A percentile compares a stretch with the other conserved stretches of the same genome.
These are phyloP conservation scores for Xiphias gladius DNA, from an alignment of 2,113 vertebrate species.

Conservation along the genomic window DNA sequence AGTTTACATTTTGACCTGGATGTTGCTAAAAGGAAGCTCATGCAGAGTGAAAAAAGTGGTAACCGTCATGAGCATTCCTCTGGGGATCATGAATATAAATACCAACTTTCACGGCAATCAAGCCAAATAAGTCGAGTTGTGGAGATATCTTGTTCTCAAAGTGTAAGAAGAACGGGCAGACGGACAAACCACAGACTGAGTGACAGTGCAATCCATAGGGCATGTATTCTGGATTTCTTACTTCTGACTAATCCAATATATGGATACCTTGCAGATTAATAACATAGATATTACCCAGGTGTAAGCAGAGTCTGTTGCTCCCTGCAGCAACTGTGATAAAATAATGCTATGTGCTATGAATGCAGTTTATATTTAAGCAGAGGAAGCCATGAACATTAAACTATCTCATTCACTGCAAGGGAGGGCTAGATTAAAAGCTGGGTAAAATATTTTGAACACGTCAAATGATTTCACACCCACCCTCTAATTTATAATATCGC, in stretches of 20 bases:
- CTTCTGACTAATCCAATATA: neutral
- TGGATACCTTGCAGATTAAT: neutral
- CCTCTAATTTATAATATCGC: slow-evolving; percentile 28
- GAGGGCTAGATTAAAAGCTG: neutral
- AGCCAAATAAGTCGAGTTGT: neutral
- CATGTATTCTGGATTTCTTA: neutral
- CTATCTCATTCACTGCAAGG: slow-evolving; percentile 1
- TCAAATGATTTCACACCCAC: slow-evolving; percentile 8
- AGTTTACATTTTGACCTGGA: too few species aligned
- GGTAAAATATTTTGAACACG: slow-evolving; percentile 17
- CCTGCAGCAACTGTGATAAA: neutral
- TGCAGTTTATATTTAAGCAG: slow-evolving; percentile 10
- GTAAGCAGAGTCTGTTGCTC: neutral
- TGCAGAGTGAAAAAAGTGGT: too few species aligned
- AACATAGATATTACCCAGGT: neutral
- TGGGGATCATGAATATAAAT: neutral
- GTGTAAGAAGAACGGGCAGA: neutral
- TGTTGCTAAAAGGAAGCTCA: too few species aligned
- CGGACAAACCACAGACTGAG: neutral
- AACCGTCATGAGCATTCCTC: too few species aligned
- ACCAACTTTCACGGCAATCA: neutral
- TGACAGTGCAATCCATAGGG: neutral
- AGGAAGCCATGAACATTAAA: neutral
- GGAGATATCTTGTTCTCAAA: neutral
- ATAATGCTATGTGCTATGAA: slow-evolving; percentile 9